Evolutionary conservation across 1,140 invertebrate genomes (phyloP).

Genomic region (Tribolium castaneum): DNA sequence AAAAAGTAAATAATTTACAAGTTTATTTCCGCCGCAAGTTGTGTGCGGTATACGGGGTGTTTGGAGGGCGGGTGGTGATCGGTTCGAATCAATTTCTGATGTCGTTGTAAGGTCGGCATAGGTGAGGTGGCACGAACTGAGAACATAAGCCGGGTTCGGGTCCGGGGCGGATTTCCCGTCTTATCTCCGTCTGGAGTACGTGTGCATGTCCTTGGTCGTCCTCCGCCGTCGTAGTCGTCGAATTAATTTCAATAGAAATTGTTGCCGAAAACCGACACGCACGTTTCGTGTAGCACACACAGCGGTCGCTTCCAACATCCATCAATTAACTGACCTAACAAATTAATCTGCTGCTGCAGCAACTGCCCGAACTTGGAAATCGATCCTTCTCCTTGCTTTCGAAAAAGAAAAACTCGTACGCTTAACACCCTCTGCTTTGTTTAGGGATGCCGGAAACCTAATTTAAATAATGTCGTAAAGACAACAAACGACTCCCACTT

Average conservation of each 20-base stretch:
- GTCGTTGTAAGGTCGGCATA: neutral
- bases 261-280: conserved; percentile 21
- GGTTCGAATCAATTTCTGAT: neutral
- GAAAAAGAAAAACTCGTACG: neutral
- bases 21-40: no score
- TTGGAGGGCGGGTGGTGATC: neutral
- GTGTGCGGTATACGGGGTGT: no score
- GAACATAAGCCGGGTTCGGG: conserved; percentile 10
- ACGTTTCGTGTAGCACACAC: conserved; percentile 19
- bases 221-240: neutral
- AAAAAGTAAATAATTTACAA: no score
- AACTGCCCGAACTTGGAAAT: neutral
- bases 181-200: neutral
- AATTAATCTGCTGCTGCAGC: neutral
- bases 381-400: neutral
- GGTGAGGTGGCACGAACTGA: conserved; percentile 14
- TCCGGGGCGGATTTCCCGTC: conserved; percentile 11
- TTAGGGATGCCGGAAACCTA: neutral
- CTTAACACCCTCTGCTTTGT: neutral
- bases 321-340: conserved; percentile 22
- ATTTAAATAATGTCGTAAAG: conserved; percentile 4
- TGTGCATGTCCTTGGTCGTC: neutral
- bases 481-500: neutral
- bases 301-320: conserved; percentile 2
- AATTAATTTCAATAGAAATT: conserved; percentile 25